Percentiles rank a stretch among this genome's conserved stretches.
Evolutionary conservation across 2,797 vertebrate species (phyloP).

Genomic region (Peromyscus aztecus): DNA sequence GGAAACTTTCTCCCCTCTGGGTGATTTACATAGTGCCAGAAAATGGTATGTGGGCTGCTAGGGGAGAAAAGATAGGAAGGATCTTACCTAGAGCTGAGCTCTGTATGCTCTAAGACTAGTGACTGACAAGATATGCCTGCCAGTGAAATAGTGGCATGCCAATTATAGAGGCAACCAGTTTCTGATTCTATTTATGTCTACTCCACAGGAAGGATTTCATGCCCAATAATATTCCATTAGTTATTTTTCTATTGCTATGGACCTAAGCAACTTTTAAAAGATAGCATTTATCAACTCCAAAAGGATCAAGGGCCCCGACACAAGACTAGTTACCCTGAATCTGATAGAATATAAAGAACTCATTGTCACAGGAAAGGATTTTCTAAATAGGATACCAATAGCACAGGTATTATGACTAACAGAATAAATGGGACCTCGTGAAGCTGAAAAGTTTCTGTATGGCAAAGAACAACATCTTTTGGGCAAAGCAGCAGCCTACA

Average conservation of each 20-base stretch:
- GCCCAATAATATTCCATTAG: not conserved
- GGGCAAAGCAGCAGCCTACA: not conserved
- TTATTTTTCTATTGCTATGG: not conserved
- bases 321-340: not conserved
- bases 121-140: not conserved
- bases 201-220: not conserved
- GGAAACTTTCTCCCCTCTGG: not conserved
- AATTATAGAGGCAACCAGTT: not conserved
- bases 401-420: not conserved
- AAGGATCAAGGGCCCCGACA: not conserved
- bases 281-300: not conserved
- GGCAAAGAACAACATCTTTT: not conserved
- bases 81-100: not conserved
- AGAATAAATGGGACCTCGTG: not conserved
- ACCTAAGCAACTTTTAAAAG: not conserved
- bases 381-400: not conserved
- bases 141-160: not conserved
- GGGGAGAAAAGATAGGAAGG: not conserved
- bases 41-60: not conserved
- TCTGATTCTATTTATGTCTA: not conserved
- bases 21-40: not conserved
- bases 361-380: not conserved
- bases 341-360: not conserved
- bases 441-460: not conserved
- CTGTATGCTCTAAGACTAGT: not conserved